A percentile compares a stretch with the other conserved stretches of the same genome.
These are phyloP conservation scores for Apotomis capreana DNA, from an alignment of 2,888 invertebrate genomes.

Conservation along the genomic window DNA sequence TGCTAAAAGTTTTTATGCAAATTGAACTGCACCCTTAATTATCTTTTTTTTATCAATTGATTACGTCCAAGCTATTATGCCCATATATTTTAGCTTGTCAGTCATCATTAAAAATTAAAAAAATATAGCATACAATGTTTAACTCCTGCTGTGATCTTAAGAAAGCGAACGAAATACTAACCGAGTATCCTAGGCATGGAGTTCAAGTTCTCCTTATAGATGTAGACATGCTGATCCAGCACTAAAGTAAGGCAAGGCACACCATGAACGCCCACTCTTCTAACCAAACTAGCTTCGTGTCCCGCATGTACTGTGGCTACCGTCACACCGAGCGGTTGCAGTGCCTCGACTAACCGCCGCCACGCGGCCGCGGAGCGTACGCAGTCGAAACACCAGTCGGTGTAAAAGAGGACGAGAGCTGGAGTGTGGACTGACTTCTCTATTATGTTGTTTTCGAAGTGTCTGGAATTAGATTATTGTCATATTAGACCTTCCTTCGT, in stretches of 20 bases:
- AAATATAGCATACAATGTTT: background rate
- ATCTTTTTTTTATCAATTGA: no score
- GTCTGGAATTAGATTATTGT: slow-evolving; percentile 78
- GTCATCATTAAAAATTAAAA: background rate
- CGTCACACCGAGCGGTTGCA: slow-evolving; percentile 92
- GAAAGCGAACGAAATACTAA: slow-evolving; percentile 59
- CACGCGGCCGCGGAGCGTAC: slow-evolving; percentile 94
- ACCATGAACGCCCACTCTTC: slow-evolving; percentile 90
- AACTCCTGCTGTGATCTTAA: no score
- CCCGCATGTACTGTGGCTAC: slow-evolving; percentile 92
- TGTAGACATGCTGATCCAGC: slow-evolving; percentile 91
- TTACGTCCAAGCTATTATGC: no score
- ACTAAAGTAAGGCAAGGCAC: slow-evolving; percentile 92
- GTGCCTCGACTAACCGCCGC: slow-evolving; percentile 91
- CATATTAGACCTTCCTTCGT: background rate
- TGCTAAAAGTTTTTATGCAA: no score
- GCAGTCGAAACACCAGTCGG: slow-evolving; percentile 97
- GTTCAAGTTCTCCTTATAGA: slow-evolving; percentile 92
- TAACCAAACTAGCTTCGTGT: slow-evolving; percentile 89
- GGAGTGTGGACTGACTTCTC: slow-evolving; percentile 93
- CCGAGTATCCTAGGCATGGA: slow-evolving; percentile 92
- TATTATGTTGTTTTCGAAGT: slow-evolving; percentile 93
- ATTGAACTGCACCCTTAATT: no score
- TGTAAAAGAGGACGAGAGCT: slow-evolving; percentile 94
- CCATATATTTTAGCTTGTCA: no score